Base-by-base conservation (phyloP, 1,140 invertebrate species). In the Phymorhynchus buccinoides region DNA sequence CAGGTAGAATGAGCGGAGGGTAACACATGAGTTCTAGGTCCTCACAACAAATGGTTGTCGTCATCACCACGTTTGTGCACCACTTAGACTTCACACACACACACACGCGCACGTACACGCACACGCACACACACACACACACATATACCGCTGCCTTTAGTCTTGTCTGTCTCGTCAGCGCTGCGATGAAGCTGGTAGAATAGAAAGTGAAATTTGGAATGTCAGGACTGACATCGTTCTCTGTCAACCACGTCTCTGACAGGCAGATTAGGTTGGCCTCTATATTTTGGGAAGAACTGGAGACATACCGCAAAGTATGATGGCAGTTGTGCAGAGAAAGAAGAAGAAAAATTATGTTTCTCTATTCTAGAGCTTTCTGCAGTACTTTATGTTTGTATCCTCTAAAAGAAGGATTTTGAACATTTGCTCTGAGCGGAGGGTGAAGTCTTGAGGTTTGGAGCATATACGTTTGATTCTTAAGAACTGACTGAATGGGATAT, bases 1-100 rank as follows among this genome's bases (percentile, higher is more conserved):
- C 35, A 82, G 56, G 39, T 82, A 82, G 80, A 37, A 62, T n/a
- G 32, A 27, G 80, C 56, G 35, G 14, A 82, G 30, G 18, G 32
- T 1, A 22, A 82, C 32, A 52, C n/a, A 82, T 14, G 18, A 82
- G 56, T 39, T 82, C 80, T 18, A 82, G 3, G 39, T 82, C 35
- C 41, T 39, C 35, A 37, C 27, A 66, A n/a, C 80, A 66, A 0
- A 68, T 0, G 0, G 30, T 1, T 68, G 66, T n/a, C 35, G 42
- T 82, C 2, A 82, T 27, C 6, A n/a, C 44, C 7, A 68, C 35
- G 35, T 82, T 66, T 37, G 41, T 48, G 39, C 80, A 82, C 56
- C 56, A 68, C 6, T 68, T 32, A 3, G n/a, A 14, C 27, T 56
- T 66, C 4, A 68, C 41, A 42, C 56, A 62, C 56, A 62, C 56